phyloP scores from a whole-genome alignment of 2,113 vertebrate genomes.

The Psettodes erumei region DNA sequence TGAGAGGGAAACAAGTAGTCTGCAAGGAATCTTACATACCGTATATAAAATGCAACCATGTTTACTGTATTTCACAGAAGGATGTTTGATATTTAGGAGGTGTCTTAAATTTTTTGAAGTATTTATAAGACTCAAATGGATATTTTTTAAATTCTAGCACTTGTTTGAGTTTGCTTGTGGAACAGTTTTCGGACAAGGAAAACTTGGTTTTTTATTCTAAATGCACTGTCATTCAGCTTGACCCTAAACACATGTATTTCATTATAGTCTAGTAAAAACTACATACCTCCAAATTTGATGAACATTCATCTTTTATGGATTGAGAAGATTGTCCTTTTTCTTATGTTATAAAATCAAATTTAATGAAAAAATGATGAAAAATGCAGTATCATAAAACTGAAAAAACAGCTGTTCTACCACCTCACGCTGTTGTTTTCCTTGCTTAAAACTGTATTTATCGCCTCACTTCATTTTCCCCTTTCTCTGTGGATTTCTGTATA shows the following conservation, averaged over 20 bases:
- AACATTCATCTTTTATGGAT: not conserved
- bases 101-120: not conserved
- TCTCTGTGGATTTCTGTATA: too few relatives aligned
- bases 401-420: not conserved
- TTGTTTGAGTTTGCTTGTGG: not conserved
- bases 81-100: not conserved
- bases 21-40: not conserved
- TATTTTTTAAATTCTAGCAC: not conserved
- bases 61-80: not conserved
- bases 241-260: not conserved
- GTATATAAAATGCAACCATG: not conserved
- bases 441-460: not conserved
- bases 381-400: not conserved
- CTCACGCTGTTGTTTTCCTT: not conserved
- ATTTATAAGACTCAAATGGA: not conserved
- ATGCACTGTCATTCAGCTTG: not conserved
- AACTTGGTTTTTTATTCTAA: too few relatives aligned
- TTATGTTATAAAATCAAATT: not conserved
- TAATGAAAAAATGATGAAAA: not conserved
- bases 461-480: not conserved
- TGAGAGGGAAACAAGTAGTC: not conserved
- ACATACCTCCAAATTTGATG: not conserved
- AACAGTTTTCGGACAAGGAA: not conserved
- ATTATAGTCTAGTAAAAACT: not conserved
- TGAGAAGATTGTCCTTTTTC: not conserved